A percentile compares a stretch with the other conserved stretches of the same genome.
phyloP scores from a whole-genome alignment of 64 coral and sea anemone genomes.

The Pachyseris speciosa region DNA sequence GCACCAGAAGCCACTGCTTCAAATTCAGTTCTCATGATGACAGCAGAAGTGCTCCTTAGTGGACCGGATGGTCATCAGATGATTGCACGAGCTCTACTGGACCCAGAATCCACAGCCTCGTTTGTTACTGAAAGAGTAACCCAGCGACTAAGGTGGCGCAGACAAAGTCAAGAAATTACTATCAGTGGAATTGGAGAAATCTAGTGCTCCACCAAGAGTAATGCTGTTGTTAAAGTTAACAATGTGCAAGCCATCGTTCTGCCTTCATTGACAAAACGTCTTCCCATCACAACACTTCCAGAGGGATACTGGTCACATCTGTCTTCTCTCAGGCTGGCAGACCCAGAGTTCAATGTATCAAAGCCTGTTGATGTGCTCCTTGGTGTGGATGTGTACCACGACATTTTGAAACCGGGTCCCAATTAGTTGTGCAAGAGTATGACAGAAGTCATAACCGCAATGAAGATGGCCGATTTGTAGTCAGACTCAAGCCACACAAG shows the following conservation, averaged over 20 bases:
- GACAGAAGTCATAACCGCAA: background rate
- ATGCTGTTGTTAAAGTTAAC: background rate
- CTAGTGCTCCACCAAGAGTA: background rate
- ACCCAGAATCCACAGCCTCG: background rate
- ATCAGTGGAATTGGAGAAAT: conserved; percentile 51
- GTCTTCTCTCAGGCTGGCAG: too few relatives aligned
- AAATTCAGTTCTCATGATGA: conserved; percentile 34
- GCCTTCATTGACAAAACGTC: conserved; percentile 37
- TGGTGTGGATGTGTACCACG: too few relatives aligned
- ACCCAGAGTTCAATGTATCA: too few relatives aligned
- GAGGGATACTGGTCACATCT: conserved; percentile 14
- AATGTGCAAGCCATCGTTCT: conserved; percentile 21
- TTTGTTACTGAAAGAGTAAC: background rate
- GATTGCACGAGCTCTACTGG: conserved; percentile 22
- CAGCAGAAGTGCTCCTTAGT: conserved; percentile 3
- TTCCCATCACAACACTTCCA: background rate
- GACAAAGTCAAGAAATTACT: background rate
- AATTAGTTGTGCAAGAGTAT: conserved; percentile 11
- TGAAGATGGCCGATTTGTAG: conserved; percentile 15
- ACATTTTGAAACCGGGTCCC: conserved; percentile 4
- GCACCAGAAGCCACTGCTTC: background rate
- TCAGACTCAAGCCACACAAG: conserved; percentile 7
- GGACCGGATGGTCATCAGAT: conserved; percentile 8
- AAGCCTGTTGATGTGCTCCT: too few relatives aligned
- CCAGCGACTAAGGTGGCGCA: background rate